A percentile compares a stretch with the other conserved stretches of the same genome.
phyloP scores from a whole-genome alignment of 2,113 vertebrate species.

The Taxidea taxus region DNA sequence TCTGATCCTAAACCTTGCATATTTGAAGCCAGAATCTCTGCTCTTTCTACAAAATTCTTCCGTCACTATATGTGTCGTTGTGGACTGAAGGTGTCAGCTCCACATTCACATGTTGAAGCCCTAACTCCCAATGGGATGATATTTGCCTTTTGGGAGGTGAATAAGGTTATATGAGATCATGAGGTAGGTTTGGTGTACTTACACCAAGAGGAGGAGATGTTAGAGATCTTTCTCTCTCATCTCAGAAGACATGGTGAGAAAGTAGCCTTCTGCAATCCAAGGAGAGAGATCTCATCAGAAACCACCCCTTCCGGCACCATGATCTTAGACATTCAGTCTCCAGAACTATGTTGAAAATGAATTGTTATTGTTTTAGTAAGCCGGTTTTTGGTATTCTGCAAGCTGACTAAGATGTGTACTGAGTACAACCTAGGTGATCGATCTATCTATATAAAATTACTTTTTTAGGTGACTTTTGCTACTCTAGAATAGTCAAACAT shows the following conservation, averaged over 20 bases:
- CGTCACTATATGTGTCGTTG: background rate
- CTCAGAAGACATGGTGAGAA: background rate
- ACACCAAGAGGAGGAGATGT: background rate
- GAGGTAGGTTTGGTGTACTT: background rate
- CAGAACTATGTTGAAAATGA: background rate
- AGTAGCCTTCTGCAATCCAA: background rate
- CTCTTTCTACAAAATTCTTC: background rate
- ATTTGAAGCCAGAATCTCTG: background rate
- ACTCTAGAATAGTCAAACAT: background rate
- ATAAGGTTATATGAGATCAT: background rate
- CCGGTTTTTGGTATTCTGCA: background rate
- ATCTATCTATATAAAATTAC: background rate
- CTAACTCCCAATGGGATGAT: background rate
- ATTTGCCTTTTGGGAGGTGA: background rate
- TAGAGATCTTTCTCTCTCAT: background rate
- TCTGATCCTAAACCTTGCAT: background rate
- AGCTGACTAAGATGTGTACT: background rate
- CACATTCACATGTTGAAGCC: background rate
- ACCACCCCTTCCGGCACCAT: background rate
- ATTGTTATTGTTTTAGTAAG: background rate
- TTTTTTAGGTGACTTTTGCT: slow-evolving; percentile 5
- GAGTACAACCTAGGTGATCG: background rate
- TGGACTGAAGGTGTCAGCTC: background rate
- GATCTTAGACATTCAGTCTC: background rate
- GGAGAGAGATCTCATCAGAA: background rate